Evolutionary conservation across 2,888 invertebrate genomes (phyloP).

Genomic region (Nemoura dubitans): DNA sequence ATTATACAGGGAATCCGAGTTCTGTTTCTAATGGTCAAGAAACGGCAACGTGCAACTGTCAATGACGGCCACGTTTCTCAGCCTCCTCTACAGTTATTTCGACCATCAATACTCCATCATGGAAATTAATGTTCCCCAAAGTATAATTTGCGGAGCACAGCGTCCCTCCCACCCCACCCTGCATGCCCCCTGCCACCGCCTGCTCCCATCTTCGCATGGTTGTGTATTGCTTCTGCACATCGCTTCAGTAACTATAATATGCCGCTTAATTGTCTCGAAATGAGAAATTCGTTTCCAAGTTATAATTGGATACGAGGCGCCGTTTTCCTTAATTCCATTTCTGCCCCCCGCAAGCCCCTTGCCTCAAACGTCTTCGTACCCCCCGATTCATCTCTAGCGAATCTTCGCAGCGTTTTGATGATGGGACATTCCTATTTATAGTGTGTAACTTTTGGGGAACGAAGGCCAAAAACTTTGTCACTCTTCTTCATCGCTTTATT

Average conservation of each 20-base stretch:
- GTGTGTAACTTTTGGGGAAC: conserved; percentile 38
- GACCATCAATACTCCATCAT: conserved; percentile 57
- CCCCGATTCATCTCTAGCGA: conserved; percentile 50
- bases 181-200: neutral
- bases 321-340: conserved; percentile 52
- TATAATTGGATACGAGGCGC: conserved; percentile 65
- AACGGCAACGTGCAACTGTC: neutral
- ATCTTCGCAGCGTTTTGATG: conserved; percentile 50
- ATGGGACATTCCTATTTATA: conserved; percentile 48
- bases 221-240: conserved; percentile 59
- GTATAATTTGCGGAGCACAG: conserved; percentile 63
- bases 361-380: conserved; percentile 48
- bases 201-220: conserved; percentile 45
- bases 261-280: conserved; percentile 67
- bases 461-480: conserved; percentile 46
- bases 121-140: conserved; percentile 65
- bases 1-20: neutral
- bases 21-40: conserved; percentile 36
- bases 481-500: conserved; percentile 32
- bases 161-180: conserved; percentile 20
- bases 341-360: conserved; percentile 46
- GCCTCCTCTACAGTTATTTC: neutral
- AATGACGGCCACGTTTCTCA: neutral
- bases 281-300: conserved; percentile 67
- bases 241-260: conserved; percentile 63